Evolutionary conservation across 2,888 invertebrate genomes (phyloP).

Genomic region (Melinaea marsaeus): DNA sequence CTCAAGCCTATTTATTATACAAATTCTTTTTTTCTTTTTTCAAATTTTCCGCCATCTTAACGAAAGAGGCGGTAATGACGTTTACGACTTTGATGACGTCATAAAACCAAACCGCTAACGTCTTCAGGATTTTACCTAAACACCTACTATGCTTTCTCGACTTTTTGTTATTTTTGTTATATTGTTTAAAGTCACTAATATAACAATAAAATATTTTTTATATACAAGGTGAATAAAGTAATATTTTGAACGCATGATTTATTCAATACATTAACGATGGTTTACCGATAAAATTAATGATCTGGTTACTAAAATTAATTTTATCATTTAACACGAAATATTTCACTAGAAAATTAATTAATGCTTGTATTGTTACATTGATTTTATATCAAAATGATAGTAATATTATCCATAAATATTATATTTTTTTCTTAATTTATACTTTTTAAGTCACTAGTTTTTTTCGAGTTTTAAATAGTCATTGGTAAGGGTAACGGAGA

Average conservation of each 20-base stretch:
- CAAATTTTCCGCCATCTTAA: slow-evolving; percentile 54
- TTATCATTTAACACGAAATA: slow-evolving; percentile 24
- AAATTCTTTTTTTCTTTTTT: slow-evolving; percentile 54
- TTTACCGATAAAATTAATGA: slow-evolving; percentile 26
- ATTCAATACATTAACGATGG: slow-evolving; percentile 19
- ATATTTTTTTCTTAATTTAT: too few species aligned
- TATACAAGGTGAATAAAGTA: background rate
- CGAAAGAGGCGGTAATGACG: slow-evolving; percentile 56
- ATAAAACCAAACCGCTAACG: background rate
- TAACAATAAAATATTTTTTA: too few species aligned
- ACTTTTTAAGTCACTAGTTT: too few species aligned
- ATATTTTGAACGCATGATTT: slow-evolving; percentile 19
- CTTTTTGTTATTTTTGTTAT: too few species aligned
- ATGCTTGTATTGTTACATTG: background rate
- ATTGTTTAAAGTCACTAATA: too few species aligned
- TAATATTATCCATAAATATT: too few species aligned
- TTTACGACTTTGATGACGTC: slow-evolving; percentile 56
- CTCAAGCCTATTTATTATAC: slow-evolving; percentile 41
- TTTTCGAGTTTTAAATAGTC: too few species aligned
- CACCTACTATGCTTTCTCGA: slow-evolving; percentile 4
- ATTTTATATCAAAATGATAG: background rate
- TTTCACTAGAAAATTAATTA: slow-evolving; percentile 10
- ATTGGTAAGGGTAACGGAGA: too few species aligned
- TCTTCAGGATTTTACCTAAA: slow-evolving; percentile 1
- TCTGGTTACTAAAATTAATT: slow-evolving; percentile 24